Percentiles rank a stretch among this genome's conserved stretches.
phyloP scores from a whole-genome alignment of 2,888 invertebrate species.

The Xestia rhomboidea region DNA sequence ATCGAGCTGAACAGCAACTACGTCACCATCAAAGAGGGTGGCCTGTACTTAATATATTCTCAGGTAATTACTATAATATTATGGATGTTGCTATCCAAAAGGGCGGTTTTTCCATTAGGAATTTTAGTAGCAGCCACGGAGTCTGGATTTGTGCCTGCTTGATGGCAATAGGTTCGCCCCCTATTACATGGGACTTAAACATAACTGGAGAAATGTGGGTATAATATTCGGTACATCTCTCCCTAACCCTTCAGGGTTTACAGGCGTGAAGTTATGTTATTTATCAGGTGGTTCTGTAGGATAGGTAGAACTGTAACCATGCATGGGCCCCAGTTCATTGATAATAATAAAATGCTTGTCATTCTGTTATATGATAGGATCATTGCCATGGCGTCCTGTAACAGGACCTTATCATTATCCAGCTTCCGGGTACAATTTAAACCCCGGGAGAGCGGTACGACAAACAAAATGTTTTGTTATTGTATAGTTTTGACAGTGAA shows the following conservation, averaged over 20 bases:
- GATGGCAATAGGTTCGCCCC: no score
- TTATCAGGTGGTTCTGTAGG: background rate
- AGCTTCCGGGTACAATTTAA: conserved; percentile 25
- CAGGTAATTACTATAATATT: conserved; percentile 76
- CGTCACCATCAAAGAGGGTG: conserved; percentile 82
- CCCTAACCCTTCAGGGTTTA: no score
- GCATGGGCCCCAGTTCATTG: background rate
- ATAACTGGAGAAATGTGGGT: no score
- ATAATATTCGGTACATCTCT: no score
- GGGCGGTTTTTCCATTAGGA: no score
- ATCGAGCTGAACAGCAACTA: conserved; percentile 79
- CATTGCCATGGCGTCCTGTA: conserved; percentile 7
- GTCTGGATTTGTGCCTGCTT: no score
- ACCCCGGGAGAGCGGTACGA: no score
- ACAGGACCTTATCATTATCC: conserved; percentile 30
- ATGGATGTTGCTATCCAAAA: background rate
- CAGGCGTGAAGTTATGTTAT: background rate
- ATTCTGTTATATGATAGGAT: conserved; percentile 6
- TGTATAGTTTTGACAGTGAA: conserved; percentile 5
- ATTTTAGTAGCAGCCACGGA: no score
- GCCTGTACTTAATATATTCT: conserved; percentile 85
- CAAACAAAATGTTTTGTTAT: background rate
- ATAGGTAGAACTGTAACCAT: background rate
- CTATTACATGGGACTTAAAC: no score
- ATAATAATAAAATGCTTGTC: background rate